Conservation (phyloP, 2,888 invertebrate genomes). For the Xylota sylvarum region DNA sequence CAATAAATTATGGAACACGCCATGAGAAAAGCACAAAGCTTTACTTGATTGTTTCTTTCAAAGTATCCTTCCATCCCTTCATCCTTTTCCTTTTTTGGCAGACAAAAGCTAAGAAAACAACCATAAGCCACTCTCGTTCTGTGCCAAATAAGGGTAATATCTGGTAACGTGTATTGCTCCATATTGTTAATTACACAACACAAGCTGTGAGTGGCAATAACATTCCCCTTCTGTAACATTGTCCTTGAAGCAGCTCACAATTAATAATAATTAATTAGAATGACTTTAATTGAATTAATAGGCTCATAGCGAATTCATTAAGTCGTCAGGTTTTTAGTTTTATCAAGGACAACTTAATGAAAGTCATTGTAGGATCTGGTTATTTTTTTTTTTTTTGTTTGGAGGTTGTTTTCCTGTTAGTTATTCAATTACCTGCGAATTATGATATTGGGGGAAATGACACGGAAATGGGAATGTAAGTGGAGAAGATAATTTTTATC, state of each 20-base stretch:
- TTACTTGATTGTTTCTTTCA: slow-evolving; percentile 18
- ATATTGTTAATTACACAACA: slow-evolving; percentile 50
- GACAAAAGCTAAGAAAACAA: slow-evolving; percentile 18
- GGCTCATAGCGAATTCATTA: slow-evolving; percentile 60
- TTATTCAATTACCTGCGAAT: slow-evolving; percentile 12
- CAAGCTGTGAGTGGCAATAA: slow-evolving; percentile 43
- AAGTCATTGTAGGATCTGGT: not conserved
- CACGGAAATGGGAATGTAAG: not conserved
- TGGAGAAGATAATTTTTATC: no score
- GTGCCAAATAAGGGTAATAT: not conserved
- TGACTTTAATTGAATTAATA: slow-evolving; percentile 60
- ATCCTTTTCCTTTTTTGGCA: not conserved
- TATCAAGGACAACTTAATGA: not conserved
- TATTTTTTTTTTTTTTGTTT: not conserved
- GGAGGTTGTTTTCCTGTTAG: not conserved
- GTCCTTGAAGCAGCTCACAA: slow-evolving; percentile 55
- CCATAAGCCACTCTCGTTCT: slow-evolving; percentile 17
- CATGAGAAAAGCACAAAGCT: not conserved
- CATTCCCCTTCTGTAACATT: slow-evolving; percentile 10
- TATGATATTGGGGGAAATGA: not conserved
- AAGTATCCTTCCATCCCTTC: slow-evolving; percentile 4
- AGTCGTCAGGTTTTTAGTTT: slow-evolving; percentile 41
- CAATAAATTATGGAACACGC: slow-evolving; percentile 36
- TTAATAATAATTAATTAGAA: slow-evolving; percentile 66
- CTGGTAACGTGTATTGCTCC: slow-evolving; percentile 3